phyloP scores from a whole-genome alignment of 2,797 vertebrate species.

The Siniperca obscura region DNA sequence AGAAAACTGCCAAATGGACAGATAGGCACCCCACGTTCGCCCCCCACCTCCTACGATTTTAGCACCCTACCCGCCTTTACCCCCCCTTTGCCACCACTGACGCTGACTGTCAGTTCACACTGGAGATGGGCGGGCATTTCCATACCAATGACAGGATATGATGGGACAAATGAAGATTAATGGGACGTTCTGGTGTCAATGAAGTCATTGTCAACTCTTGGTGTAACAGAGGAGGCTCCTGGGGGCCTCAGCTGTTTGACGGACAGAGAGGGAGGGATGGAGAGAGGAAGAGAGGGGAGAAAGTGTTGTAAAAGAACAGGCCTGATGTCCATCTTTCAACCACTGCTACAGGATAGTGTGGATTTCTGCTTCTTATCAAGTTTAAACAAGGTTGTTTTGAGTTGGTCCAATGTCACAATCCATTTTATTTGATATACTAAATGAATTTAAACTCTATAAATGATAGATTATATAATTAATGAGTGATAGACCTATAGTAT shows the following conservation, averaged over 20 bases:
- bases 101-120: constrained; percentile 51
- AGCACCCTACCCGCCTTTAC: constrained; percentile 29
- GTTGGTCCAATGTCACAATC: neutral
- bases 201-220: constrained; percentile 81
- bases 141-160: constrained; percentile 88
- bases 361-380: constrained; percentile 34
- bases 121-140: constrained; percentile 81
- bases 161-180: constrained; percentile 89
- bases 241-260: constrained; percentile 73
- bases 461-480: neutral
- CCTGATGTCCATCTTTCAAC: constrained; percentile 53
- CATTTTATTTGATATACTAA: neutral
- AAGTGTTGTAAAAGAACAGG: constrained; percentile 51
- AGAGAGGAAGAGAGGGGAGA: constrained; percentile 34
- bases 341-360: constrained; percentile 2
- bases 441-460: neutral
- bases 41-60: constrained; percentile 56
- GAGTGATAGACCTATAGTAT: no score
- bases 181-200: constrained; percentile 82
- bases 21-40: constrained; percentile 59
- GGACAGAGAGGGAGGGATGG: constrained; percentile 52
- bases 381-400: neutral
- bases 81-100: constrained; percentile 7
- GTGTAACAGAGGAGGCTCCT: constrained; percentile 76
- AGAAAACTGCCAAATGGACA: constrained; percentile 78